Evolutionary conservation across 2,113 vertebrate species (phyloP).

Genomic region (Clarias batrachus): DNA sequence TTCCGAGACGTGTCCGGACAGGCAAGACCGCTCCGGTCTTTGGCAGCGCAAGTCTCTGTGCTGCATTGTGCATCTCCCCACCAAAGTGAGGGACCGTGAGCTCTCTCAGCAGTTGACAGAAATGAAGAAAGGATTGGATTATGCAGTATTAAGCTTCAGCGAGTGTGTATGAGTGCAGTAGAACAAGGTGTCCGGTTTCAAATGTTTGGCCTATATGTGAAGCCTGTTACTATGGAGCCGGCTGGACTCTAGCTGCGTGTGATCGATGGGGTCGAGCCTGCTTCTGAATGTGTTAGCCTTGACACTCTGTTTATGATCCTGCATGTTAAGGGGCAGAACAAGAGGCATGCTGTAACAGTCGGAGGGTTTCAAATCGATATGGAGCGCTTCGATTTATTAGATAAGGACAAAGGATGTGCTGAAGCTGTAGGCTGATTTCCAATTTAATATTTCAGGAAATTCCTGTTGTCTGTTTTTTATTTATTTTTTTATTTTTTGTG

Average conservation of each 20-base stretch:
- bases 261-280: constrained; percentile 13
- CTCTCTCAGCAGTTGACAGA: constrained; percentile 33
- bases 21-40: constrained; percentile 31
- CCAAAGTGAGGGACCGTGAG: constrained; percentile 22
- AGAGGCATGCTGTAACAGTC: constrained; percentile 12
- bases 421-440: neutral
- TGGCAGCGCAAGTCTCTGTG: neutral
- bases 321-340: constrained; percentile 19
- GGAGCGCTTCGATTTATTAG: constrained; percentile 21
- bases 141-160: neutral
- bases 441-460: too few relatives aligned
- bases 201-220: neutral
- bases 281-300: constrained; percentile 14
- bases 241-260: neutral
- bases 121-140: constrained; percentile 37
- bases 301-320: constrained; percentile 18
- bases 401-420: neutral
- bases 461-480: too few relatives aligned
- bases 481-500: too few relatives aligned
- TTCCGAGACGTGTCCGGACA: neutral
- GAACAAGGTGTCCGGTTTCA: constrained; percentile 13
- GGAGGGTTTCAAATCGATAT: constrained; percentile 3
- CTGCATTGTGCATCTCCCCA: neutral
- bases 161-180: constrained; percentile 13
- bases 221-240: constrained; percentile 32